Percentiles rank a stretch among this genome's conserved stretches.
These are phyloP conservation scores for Drosophila mulleri DNA, from an alignment of 2,888 invertebrate genomes.

Conservation along the genomic window DNA sequence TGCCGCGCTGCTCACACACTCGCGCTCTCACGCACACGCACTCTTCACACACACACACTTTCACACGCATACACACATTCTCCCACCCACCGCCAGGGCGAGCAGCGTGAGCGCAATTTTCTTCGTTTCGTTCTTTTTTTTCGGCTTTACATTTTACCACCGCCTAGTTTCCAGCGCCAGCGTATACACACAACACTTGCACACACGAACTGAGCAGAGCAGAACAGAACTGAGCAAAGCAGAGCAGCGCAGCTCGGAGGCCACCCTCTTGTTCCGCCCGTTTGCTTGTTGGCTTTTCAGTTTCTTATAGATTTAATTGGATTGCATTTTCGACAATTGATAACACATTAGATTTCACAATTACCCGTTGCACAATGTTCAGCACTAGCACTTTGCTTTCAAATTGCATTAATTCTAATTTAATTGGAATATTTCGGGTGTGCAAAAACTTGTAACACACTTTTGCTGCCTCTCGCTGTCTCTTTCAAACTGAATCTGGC, in stretches of 20 bases:
- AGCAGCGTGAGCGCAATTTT: slow-evolving; percentile 62
- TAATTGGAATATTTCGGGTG: slow-evolving; percentile 63
- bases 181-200: slow-evolving; percentile 75
- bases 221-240: slow-evolving; percentile 45
- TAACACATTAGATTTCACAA: slow-evolving; percentile 17
- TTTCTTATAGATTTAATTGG: slow-evolving; percentile 22
- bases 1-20: slow-evolving; percentile 49
- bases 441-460: slow-evolving; percentile 74
- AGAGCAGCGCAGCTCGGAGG: slow-evolving; percentile 41
- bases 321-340: not conserved
- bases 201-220: slow-evolving; percentile 61
- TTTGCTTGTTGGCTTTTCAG: slow-evolving; percentile 49
- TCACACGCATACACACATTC: slow-evolving; percentile 35
- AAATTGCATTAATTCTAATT: slow-evolving; percentile 63
- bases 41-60: slow-evolving; percentile 41
- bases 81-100: slow-evolving; percentile 60
- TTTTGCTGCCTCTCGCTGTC: slow-evolving; percentile 73
- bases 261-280: slow-evolving; percentile 53
- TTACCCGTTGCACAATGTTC: slow-evolving; percentile 58
- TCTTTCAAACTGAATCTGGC: slow-evolving; percentile 66
- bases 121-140: slow-evolving; percentile 52
- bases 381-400: slow-evolving; percentile 48
- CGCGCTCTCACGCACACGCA: slow-evolving; percentile 43
- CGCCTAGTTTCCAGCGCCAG: slow-evolving; percentile 78
- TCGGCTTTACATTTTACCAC: slow-evolving; percentile 72